phyloP scores from a whole-genome alignment of 2,113 vertebrate genomes.

The Gadus macrocephalus region DNA sequence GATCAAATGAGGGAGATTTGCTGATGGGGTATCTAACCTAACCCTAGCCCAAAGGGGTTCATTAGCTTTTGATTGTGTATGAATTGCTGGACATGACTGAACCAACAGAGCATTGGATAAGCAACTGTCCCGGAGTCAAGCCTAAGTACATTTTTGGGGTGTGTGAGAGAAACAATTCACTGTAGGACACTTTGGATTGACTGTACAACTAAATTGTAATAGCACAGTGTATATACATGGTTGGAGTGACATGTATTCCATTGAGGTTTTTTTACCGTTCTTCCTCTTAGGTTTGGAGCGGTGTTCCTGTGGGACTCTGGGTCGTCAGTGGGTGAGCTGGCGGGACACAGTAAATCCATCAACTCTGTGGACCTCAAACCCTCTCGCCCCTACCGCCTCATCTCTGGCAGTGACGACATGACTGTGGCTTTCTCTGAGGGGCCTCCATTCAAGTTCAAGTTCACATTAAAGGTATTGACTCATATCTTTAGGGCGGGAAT shows the following conservation, averaged over 20 bases:
- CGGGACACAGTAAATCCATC: constrained; percentile 87
- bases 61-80: too few species aligned
- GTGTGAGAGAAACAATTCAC: too few species aligned
- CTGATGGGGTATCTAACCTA: too few species aligned
- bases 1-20: too few species aligned
- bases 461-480: constrained; percentile 61
- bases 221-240: too few species aligned
- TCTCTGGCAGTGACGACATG: constrained; percentile 86
- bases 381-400: constrained; percentile 85
- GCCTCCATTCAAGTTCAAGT: constrained; percentile 94
- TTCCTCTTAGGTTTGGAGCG: constrained; percentile 78
- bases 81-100: too few species aligned
- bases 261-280: not conserved
- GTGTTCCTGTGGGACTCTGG: constrained; percentile 96
- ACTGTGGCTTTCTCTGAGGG: constrained; percentile 85
- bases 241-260: not conserved
- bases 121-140: not conserved
- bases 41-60: too few species aligned
- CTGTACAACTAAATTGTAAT: too few species aligned
- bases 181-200: too few species aligned
- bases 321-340: constrained; percentile 87
- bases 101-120: not conserved
- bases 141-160: not conserved
- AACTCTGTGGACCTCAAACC: constrained; percentile 92
- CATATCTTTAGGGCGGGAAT: too few species aligned